Evolutionary conservation across 2,113 vertebrate genomes (phyloP).

Genomic region (Pygoscelis antarcticus): DNA sequence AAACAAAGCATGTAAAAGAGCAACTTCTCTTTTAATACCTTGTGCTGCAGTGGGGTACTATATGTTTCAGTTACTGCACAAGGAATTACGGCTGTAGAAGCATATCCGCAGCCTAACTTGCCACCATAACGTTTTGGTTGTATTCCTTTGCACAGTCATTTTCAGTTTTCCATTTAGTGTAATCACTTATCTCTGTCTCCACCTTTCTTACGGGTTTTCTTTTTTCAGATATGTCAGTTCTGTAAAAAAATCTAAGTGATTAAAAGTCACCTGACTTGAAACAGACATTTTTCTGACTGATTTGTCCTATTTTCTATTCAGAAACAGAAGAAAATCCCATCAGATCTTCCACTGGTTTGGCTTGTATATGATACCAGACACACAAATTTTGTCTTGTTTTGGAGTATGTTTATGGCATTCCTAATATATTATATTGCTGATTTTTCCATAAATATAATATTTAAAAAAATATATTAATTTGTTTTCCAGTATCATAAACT

Average conservation of each 20-base stretch:
- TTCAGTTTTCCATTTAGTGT: neutral
- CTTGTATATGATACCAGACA: neutral
- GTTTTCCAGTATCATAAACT: neutral
- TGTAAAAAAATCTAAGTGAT: fast-evolving
- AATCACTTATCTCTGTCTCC: neutral
- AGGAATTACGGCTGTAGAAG: neutral
- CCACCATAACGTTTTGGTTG: neutral
- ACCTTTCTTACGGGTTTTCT: neutral
- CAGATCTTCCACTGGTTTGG: neutral
- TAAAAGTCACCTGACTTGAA: neutral
- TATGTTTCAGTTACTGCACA: neutral
- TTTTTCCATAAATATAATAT: neutral
- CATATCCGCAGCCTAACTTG: neutral
- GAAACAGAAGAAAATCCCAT: neutral
- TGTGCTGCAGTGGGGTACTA: neutral
- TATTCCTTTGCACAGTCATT: neutral
- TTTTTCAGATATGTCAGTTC: neutral
- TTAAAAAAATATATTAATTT: neutral
- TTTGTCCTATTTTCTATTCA: neutral
- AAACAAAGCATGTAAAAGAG: neutral
- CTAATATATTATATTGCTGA: neutral
- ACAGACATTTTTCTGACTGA: neutral
- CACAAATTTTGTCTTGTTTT: neutral
- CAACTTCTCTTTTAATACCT: neutral
- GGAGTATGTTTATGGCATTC: neutral